Conservation (phyloP, 2,888 invertebrate genomes). For the Choreutis nemorana region DNA sequence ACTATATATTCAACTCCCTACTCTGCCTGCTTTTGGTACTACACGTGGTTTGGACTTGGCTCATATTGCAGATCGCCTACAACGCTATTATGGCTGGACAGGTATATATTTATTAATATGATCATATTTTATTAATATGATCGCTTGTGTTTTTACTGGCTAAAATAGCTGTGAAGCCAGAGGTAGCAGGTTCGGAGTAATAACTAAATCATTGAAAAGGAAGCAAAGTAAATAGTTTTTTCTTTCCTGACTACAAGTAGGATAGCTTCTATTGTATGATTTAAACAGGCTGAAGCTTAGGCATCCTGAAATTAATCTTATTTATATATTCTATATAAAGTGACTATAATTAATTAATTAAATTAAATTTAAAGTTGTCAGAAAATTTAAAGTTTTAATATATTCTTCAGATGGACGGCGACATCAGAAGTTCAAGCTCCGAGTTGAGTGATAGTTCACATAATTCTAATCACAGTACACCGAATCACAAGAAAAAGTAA, state of each 20-base stretch:
- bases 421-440: constrained; percentile 80
- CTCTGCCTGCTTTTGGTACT: constrained; percentile 80
- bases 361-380: no score
- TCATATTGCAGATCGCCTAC: constrained; percentile 89
- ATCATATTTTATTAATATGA: neutral
- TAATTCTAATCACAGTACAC: constrained; percentile 42
- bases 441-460: constrained; percentile 72
- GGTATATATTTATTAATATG: no score
- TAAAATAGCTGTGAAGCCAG: neutral
- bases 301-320: no score
- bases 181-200: neutral
- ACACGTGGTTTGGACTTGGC: constrained; percentile 93
- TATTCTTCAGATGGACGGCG: constrained; percentile 79
- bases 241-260: no score
- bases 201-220: neutral
- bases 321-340: no score
- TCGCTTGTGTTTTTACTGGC: neutral
- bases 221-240: no score
- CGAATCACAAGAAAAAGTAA: constrained; percentile 41
- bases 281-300: no score
- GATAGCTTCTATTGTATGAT: no score
- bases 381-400: no score
- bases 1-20: constrained; percentile 92
- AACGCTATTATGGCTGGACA: constrained; percentile 74
- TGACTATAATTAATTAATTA: no score